phyloP scores from a whole-genome alignment of 2,113 vertebrate species.

The Brachyhypopomus gauderio region DNA sequence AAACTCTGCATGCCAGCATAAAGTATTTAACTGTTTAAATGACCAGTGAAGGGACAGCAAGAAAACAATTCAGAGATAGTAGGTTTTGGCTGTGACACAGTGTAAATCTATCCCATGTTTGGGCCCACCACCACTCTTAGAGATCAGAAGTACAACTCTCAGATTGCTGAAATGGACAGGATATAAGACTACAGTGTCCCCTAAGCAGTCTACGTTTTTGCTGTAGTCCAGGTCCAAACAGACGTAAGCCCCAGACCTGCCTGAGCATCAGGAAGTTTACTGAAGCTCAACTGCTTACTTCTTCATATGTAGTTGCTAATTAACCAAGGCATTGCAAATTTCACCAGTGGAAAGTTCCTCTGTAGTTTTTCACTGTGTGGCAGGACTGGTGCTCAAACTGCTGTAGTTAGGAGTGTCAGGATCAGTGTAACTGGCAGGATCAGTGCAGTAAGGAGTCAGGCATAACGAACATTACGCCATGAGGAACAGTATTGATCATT shows the following conservation, averaged over 20 bases:
- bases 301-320: neutral
- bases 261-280: neutral
- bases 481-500: constrained; percentile 1
- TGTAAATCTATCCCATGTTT: no score
- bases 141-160: neutral
- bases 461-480: neutral
- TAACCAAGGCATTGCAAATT: neutral
- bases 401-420: no score
- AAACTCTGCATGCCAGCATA: no score
- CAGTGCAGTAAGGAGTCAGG: neutral
- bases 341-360: neutral
- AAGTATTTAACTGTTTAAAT: no score
- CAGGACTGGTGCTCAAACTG: neutral
- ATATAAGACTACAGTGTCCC: neutral
- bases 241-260: neutral
- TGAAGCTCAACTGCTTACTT: neutral
- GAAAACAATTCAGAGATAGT: no score
- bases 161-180: neutral
- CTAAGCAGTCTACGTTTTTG: neutral
- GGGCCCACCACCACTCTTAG: neutral
- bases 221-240: neutral
- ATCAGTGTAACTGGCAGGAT: no score
- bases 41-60: no score
- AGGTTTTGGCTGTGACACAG: no score
- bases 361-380: no score